Evolutionary conservation across 2,113 vertebrate species (phyloP), one percentile per base, ranked within the genome.

Genomic region (Nycticebus coucang): DNA sequence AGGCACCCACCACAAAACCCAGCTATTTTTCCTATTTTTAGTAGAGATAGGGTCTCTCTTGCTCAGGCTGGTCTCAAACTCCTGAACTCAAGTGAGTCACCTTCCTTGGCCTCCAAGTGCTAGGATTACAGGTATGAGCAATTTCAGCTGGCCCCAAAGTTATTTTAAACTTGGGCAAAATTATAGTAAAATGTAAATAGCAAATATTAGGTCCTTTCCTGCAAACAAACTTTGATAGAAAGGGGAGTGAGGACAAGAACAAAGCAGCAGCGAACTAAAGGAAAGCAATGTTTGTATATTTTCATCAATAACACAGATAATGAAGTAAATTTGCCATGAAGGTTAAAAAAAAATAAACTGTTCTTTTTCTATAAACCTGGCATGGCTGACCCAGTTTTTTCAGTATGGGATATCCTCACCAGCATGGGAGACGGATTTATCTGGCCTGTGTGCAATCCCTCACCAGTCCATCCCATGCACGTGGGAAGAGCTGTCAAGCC

Each of bases 221-320:
- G 33, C 50, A 41, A 91, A 78, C 12, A 81, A 60, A 74, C 95
- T 82, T 97, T 82, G 26, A 79, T 82, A 85, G 60, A 84, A 28
- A 81, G 26, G 24, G n/a, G 8, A 9, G 33, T 9, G 10, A 81
- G 28, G 33, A 22, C 28, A 95, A 95, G 79, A 95, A 77, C 26
- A 74, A 80, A 96, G 68, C 4, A 85, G 59, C 60, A 77, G 26
- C 69, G 50, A 89, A 68, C 69, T 62, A 62, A 71, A 92, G 68
- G 53, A 94, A 94, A 92, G 78, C 22, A 69, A 45, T 57, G 13
- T 55, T 59, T 87, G 45, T 79, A 80, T 57, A 62, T 78, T 84
- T 75, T 69, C n/a, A 35, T 92, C 18, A n/a, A 24, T 83, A 81
- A 92, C 64, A 81, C 84, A 62, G 15, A 89, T 59, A 85, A 91